Evolutionary conservation across 2,888 invertebrate species (phyloP).

Genomic region (Rambutsinella grinnellia): DNA sequence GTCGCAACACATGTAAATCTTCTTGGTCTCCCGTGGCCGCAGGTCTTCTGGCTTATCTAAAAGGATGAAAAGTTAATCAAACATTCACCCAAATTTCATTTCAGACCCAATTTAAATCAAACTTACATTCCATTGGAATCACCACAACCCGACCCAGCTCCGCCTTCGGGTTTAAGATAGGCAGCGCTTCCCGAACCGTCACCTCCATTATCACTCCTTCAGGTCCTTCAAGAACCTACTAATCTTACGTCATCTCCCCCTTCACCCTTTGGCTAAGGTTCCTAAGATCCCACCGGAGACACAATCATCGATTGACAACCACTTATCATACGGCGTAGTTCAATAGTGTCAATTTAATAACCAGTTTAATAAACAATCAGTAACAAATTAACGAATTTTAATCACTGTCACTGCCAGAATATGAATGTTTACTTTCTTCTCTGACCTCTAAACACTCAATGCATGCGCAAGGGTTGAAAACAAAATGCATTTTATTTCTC

Average conservation of each 20-base stretch:
- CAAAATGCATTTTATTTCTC: too few species aligned
- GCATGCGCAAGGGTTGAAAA: too few species aligned
- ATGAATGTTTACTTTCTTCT: too few species aligned
- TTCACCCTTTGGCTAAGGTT: not conserved
- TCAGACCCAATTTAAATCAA: too few species aligned
- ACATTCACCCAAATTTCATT: not conserved
- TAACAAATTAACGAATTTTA: not conserved
- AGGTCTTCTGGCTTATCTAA: not conserved
- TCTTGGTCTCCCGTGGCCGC: not conserved
- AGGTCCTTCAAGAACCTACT: too few species aligned
- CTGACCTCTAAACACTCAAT: too few species aligned
- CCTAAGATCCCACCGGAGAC: not conserved
- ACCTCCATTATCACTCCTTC: conserved; percentile 12
- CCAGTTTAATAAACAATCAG: not conserved
- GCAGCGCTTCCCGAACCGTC: not conserved
- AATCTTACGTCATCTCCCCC: too few species aligned
- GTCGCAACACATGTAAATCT: conserved; percentile 24
- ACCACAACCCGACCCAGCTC: conserved; percentile 13
- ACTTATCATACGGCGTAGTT: too few species aligned
- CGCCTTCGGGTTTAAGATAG: not conserved
- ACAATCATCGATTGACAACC: not conserved
- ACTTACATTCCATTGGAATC: not conserved
- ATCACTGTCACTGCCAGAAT: too few species aligned
- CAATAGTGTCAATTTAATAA: not conserved
- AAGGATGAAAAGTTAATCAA: not conserved